Evolutionary conservation across 2,888 invertebrate genomes (phyloP).

Genomic region (Lasioglossum villosulum): DNA sequence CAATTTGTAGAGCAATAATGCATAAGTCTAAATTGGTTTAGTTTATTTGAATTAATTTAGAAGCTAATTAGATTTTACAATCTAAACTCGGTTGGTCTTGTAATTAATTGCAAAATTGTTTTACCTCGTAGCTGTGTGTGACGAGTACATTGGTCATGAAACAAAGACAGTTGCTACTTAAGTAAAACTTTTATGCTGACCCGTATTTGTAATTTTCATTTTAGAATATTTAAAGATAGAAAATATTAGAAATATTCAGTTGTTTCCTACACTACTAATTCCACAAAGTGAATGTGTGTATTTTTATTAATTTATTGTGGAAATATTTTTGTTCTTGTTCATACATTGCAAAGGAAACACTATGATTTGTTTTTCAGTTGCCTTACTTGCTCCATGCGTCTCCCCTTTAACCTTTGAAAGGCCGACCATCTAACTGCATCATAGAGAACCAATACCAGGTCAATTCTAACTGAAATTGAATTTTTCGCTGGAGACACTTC

Average conservation of each 20-base stretch:
- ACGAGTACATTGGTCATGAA: too few species aligned
- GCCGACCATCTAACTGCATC: neutral
- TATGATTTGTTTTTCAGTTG: neutral
- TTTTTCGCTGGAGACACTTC: neutral
- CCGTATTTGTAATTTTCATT: too few species aligned
- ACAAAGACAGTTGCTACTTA: too few species aligned
- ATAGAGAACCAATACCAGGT: constrained; percentile 3
- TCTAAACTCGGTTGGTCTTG: too few species aligned
- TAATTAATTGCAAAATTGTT: too few species aligned
- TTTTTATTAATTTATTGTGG: neutral
- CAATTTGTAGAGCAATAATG: too few species aligned
- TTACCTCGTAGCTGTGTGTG: too few species aligned
- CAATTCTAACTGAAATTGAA: neutral
- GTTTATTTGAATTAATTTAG: too few species aligned
- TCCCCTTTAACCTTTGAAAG: constrained; percentile 1
- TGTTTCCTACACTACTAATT: neutral
- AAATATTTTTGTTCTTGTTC: neutral
- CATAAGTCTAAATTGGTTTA: too few species aligned
- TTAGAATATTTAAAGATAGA: neutral
- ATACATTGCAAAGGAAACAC: neutral
- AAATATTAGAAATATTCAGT: neutral
- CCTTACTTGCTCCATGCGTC: neutral
- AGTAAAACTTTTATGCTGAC: too few species aligned
- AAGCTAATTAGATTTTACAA: too few species aligned
- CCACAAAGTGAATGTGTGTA: neutral